Percentiles rank a stretch among this genome's conserved stretches.
These are phyloP conservation scores for Megaptera novaeangliae DNA, from an alignment of 2,113 vertebrate species.

Conservation along the genomic window DNA sequence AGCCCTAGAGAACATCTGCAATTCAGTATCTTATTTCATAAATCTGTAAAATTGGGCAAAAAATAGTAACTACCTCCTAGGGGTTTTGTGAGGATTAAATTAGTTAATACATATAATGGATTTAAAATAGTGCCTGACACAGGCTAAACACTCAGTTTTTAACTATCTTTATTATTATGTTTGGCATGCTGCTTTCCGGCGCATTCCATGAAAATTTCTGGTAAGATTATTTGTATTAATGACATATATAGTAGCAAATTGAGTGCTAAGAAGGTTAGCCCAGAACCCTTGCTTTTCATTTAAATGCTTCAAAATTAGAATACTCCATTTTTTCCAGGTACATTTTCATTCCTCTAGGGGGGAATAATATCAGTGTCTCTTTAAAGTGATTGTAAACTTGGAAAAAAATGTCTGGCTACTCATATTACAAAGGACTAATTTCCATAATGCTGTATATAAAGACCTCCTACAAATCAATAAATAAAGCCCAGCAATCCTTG, in stretches of 20 bases:
- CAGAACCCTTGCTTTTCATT: background rate
- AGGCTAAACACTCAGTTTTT: background rate
- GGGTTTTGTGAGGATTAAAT: background rate
- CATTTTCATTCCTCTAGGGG: conserved; percentile 15
- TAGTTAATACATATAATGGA: background rate
- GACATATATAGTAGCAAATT: background rate
- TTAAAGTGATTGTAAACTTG: background rate
- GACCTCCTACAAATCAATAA: background rate
- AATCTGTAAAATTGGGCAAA: background rate
- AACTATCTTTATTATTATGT: background rate
- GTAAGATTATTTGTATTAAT: background rate
- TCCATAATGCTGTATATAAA: background rate
- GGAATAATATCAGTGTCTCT: background rate
- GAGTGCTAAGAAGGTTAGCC: background rate
- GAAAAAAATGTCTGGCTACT: background rate
- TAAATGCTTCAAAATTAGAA: conserved; percentile 35
- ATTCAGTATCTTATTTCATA: background rate
- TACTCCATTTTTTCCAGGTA: background rate
- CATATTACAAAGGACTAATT: background rate
- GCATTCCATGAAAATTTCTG: background rate
- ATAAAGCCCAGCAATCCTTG: background rate
- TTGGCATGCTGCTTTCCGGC: background rate
- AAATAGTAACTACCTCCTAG: background rate
- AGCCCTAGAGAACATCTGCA: background rate
- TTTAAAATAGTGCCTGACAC: background rate